Evolutionary conservation across 2,888 invertebrate species (phyloP).

Genomic region (Argyresthia goedartella): DNA sequence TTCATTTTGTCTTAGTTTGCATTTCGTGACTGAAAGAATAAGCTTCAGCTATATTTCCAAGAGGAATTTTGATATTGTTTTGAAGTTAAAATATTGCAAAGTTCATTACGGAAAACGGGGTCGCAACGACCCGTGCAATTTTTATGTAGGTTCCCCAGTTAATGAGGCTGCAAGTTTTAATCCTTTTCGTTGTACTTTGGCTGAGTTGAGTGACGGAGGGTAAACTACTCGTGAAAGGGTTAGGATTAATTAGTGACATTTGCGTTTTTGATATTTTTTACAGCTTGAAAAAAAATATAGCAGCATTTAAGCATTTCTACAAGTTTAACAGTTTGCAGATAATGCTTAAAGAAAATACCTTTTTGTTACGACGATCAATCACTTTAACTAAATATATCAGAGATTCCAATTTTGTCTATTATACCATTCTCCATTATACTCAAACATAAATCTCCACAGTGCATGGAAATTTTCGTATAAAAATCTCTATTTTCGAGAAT

Average conservation of each 20-base stretch:
- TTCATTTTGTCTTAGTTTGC: too few relatives aligned
- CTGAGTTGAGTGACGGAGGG: conserved; percentile 13
- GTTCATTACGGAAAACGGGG: background rate
- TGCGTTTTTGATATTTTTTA: conserved; percentile 27
- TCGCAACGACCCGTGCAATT: conserved; percentile 8
- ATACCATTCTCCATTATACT: background rate
- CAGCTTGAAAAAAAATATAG: too few relatives aligned
- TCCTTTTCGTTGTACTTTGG: conserved; percentile 29
- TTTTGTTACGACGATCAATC: too few relatives aligned
- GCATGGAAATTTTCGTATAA: background rate
- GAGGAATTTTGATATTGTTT: too few relatives aligned
- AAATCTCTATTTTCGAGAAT: background rate
- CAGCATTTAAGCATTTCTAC: background rate
- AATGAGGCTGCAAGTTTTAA: conserved; percentile 45
- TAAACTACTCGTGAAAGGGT: conserved; percentile 66
- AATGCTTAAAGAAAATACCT: too few relatives aligned
- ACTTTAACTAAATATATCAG: background rate
- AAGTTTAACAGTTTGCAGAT: too few relatives aligned
- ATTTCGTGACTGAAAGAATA: too few relatives aligned
- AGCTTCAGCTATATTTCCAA: too few relatives aligned
- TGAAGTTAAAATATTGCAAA: too few relatives aligned
- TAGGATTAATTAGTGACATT: conserved; percentile 59
- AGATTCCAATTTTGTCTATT: background rate
- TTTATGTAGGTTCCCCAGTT: conserved; percentile 35
- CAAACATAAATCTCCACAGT: background rate